Conservation (phyloP, 1,140 invertebrate species). For the Saccostrea cuccullata region DNA sequence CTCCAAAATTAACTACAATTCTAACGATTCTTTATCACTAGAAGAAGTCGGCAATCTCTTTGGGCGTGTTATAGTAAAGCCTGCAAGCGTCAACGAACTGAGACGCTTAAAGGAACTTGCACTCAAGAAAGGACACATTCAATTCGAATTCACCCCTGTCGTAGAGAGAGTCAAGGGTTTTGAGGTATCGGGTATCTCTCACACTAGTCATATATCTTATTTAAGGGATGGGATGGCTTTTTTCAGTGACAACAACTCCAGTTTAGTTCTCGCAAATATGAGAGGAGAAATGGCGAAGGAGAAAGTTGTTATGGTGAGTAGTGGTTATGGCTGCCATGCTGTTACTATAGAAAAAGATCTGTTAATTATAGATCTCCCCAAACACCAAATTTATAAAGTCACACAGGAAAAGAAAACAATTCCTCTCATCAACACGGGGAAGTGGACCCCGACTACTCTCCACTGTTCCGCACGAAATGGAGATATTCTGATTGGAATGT, state of each 20-base stretch:
- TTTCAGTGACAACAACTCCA: conserved; percentile 21
- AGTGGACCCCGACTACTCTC: neutral
- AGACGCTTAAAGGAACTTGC: neutral
- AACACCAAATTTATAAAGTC: neutral
- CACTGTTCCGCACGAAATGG: neutral
- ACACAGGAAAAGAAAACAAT: neutral
- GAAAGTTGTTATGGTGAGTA: neutral
- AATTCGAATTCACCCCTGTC: neutral
- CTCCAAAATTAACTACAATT: neutral
- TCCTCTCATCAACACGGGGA: neutral
- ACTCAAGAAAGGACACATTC: neutral
- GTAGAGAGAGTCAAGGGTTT: neutral
- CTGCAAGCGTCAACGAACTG: neutral
- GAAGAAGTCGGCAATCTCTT: neutral
- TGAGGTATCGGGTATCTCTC: neutral
- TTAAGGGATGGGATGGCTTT: neutral
- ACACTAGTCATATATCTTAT: neutral
- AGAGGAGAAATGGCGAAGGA: neutral
- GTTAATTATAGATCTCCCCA: neutral
- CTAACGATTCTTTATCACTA: neutral
- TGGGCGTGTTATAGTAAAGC: neutral
- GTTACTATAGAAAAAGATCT: neutral
- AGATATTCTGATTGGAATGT: neutral
- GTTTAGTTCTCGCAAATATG: neutral
- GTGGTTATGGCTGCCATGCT: neutral